Evolutionary conservation across 2,888 invertebrate genomes (phyloP), one percentile per base, ranked within the genome.

Genomic region (Kuschelorhynchus macadamiae): DNA sequence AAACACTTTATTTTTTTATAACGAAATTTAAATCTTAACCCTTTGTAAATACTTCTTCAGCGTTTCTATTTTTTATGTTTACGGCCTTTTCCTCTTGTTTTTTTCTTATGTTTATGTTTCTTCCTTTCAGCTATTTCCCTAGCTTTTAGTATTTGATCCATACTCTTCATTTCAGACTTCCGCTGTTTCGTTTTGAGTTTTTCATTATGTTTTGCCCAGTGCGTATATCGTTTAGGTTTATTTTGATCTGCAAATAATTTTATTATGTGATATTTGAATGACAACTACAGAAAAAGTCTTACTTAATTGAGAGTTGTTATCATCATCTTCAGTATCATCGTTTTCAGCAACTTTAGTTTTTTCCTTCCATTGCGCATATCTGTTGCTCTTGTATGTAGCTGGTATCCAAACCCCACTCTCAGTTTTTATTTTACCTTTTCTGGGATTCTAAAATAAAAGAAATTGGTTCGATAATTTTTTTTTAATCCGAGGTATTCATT

Each of bases 351-450:
- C 82, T 85, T 92, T 89, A 21, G 88, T 91, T 76, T 91, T 91
- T 67, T 92, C 90, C 77, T 92, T 90, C 97, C 97, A 97, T 60
- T 91, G 90, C 69, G 89, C 88, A 84, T 96, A 97, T 20, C 93
- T 88, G 55, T 97, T 93, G 67, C 95, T 93, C 85, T 97, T 97
- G 85, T 94, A 98, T 0, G 94, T 92, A 0, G 97, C 95, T 0
- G 97, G 92, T 75, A 99, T 96, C 90, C 95, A 95, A 0, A 89
- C 91, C 14, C 98, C 99, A 68, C 96, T 96, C 85, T 99, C 99
- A 0, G 98, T 98, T 76, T 92, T 91, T 72, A 99, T 97, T 85
- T 93, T 95, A 59, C 91, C 92, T 17, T 85, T 83, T 73, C 89
- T 89, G 1, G 83, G 78, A 74, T 87, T 84, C 86, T 88, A 76